phyloP scores from a whole-genome alignment of 1,140 invertebrate genomes.

The Tetragnatha versicolor region DNA sequence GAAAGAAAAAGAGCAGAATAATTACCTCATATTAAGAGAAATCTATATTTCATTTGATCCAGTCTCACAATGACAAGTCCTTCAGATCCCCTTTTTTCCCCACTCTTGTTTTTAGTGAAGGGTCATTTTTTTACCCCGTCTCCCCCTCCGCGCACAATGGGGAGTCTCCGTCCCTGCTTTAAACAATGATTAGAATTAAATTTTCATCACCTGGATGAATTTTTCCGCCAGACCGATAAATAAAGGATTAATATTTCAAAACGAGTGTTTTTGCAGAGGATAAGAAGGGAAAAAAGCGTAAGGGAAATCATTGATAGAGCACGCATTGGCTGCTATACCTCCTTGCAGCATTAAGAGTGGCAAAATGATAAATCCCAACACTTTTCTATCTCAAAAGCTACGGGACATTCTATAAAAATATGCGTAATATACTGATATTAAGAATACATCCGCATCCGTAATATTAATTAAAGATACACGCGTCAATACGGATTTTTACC shows the following conservation, averaged over 20 bases:
- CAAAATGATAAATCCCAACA: too few species aligned
- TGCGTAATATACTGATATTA: too few species aligned
- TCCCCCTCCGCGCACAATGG: not conserved
- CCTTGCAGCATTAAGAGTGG: too few species aligned
- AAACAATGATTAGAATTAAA: constrained; percentile 39
- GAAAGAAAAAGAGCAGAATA: not conserved
- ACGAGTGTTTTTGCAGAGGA: not conserved
- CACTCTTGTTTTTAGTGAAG: not conserved
- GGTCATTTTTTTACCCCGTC: not conserved
- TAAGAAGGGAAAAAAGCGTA: not conserved
- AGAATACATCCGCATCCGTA: too few species aligned
- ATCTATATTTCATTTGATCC: not conserved
- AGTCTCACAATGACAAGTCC: not conserved
- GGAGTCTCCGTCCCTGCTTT: not conserved
- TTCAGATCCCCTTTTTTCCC: not conserved
- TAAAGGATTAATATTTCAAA: constrained; percentile 46
- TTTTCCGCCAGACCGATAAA: constrained; percentile 38
- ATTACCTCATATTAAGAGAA: constrained; percentile 8
- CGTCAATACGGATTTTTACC: too few species aligned
- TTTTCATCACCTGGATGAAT: constrained; percentile 35
- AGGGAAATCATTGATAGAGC: too few species aligned
- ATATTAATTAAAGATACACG: too few species aligned
- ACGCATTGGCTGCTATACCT: too few species aligned
- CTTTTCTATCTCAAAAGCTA: too few species aligned
- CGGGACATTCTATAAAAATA: too few species aligned